Conservation (phyloP, 1,140 invertebrate species). For the Amyelois transitella region DNA sequence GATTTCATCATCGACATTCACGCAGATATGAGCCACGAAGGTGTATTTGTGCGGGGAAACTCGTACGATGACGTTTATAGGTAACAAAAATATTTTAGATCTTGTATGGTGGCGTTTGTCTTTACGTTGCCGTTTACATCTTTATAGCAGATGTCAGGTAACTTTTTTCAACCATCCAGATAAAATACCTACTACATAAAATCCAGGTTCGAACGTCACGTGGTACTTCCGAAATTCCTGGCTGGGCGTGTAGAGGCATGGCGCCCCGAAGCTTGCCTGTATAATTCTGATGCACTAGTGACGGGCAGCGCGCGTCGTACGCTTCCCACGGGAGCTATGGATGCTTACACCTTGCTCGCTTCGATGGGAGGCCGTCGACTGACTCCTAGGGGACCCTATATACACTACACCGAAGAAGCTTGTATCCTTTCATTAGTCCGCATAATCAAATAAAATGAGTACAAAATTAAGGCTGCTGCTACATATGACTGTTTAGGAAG, state of each 20-base stretch:
- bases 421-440: slow-evolving; percentile 97
- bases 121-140: no score
- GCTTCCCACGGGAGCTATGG: slow-evolving; percentile 78
- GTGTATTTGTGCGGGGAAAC: slow-evolving; percentile 97
- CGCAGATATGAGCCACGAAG: slow-evolving; percentile 92
- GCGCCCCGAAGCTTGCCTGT: slow-evolving; percentile 85
- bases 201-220: slow-evolving; percentile 86
- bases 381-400: slow-evolving; percentile 77
- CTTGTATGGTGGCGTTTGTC: not conserved
- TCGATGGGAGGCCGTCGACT: slow-evolving; percentile 89
- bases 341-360: slow-evolving; percentile 89
- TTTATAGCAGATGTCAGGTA: no score
- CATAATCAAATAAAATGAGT: no score
- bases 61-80: slow-evolving; percentile 95
- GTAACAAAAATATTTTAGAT: slow-evolving; percentile 47
- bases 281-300: slow-evolving; percentile 89
- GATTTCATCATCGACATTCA: slow-evolving; percentile 97
- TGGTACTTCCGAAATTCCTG: slow-evolving; percentile 91
- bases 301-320: slow-evolving; percentile 88
- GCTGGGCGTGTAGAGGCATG: slow-evolving; percentile 90
- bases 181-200: no score
- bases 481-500: no score
- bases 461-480: no score
- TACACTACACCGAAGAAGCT: slow-evolving; percentile 91
- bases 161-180: no score